These are phyloP conservation scores for Macquaria australasica DNA, from an alignment of 2,113 vertebrate species.

Conservation along the genomic window DNA sequence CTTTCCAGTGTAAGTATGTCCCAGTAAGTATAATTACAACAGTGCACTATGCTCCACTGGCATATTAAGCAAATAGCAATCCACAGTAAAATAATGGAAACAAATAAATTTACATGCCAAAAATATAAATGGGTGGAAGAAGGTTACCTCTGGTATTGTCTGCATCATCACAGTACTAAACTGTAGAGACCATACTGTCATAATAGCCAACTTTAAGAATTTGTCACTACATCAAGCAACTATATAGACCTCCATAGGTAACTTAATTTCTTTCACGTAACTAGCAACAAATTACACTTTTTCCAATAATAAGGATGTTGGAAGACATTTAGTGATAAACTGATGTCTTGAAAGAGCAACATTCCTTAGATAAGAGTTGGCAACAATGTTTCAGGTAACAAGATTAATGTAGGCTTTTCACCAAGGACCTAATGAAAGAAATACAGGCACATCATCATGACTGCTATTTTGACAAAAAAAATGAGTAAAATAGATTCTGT, in stretches of 20 bases:
- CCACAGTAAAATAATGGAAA: neutral
- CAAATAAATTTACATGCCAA: neutral
- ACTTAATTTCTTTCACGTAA: no score
- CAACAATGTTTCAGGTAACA: neutral
- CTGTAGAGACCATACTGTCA: neutral
- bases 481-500: no score
- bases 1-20: slow-evolving; percentile 35
- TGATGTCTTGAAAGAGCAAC: neutral
- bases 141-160: neutral
- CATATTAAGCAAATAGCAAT: neutral
- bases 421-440: neutral
- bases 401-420: neutral
- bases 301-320: neutral
- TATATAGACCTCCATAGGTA: neutral
- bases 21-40: slow-evolving; percentile 33
- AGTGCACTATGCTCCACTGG: neutral
- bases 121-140: neutral
- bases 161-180: neutral
- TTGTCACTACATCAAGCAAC: neutral
- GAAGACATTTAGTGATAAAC: neutral
- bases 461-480: no score
- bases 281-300: no score
- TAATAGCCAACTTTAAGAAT: neutral
- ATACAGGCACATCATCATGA: no score
- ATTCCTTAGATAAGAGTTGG: neutral